Percentiles rank a stretch among this genome's conserved stretches.
These are phyloP conservation scores for Forbesichthys papilliferus DNA, from an alignment of 2,113 vertebrate species.

Conservation along the genomic window DNA sequence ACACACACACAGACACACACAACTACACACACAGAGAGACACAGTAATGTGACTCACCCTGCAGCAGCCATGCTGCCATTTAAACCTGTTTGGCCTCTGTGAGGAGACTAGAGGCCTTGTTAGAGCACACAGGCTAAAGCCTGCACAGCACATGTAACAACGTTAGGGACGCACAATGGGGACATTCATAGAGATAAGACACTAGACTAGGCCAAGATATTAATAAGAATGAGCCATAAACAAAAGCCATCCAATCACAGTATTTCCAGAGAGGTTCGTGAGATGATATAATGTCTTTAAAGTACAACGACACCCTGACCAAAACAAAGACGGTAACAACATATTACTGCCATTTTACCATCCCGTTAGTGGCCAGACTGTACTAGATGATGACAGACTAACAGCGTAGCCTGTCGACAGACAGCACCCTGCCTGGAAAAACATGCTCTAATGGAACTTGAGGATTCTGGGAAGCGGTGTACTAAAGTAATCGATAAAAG, in stretches of 20 bases:
- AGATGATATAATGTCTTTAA: no score
- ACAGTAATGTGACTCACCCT: conserved; percentile 34
- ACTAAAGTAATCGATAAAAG: conserved; percentile 37
- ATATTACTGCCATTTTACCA: not conserved
- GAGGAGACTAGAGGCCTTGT: conserved; percentile 28
- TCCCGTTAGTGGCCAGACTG: not conserved
- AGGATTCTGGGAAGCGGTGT: conserved; percentile 50
- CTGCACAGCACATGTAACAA: conserved; percentile 1
- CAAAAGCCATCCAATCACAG: no score
- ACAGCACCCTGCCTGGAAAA: conserved; percentile 6
- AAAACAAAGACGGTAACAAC: no score
- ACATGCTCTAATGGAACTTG: conserved; percentile 24
- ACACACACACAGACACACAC: conserved; percentile 24
- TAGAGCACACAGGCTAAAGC: not conserved
- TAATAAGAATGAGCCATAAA: no score
- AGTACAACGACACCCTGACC: no score
- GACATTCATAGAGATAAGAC: not conserved
- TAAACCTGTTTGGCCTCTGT: conserved; percentile 63
- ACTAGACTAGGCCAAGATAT: no score
- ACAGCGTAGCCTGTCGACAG: conserved; percentile 1
- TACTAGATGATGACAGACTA: not conserved
- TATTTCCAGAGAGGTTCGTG: no score
- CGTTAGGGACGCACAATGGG: not conserved
- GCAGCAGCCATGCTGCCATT: conserved; percentile 31
- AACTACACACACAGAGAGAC: conserved; percentile 15